Base-by-base conservation (phyloP, 1,140 invertebrate species). In the Euwallacea similis region DNA sequence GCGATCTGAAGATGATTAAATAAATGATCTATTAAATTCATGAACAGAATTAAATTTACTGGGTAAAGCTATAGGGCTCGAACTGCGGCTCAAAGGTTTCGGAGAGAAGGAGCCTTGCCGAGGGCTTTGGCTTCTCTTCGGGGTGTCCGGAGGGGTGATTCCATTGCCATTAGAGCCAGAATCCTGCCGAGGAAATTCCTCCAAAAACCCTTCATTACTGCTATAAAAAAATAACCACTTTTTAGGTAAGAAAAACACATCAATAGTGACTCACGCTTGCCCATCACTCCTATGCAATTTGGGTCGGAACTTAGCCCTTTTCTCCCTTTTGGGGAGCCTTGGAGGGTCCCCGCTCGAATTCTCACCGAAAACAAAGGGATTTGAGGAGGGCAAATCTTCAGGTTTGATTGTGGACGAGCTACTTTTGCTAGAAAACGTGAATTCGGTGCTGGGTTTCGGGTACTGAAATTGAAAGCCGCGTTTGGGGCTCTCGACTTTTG, bases 111-210 rank as follows among this genome's bases (percentile, higher is more conserved):
- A 73, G 7, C 80, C 79, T 73, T 79, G 79, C 77, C 83, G 9
- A 4, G 85, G 83, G 82, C 89, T 82, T 10, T 88, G 88, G 41
- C 81, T 80, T 78, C 83, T 81, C 63, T 83, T 80, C n/a, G 90
- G 90, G n/a, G 90, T 90, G 50, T 89, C 89, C 3, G 88, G 87
- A 47, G 91, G 89, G 46, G 91, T 91, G 0, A 87, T 86, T 15
- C 89, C 90, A 81, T 93, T 94, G 21, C 90, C 91, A 83, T 93
- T 93, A 7, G 88, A 87, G 72, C 90, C 81, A 76, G 88, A 90
- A 77, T 93, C 91, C 11, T 64, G 21, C 41, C 44, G n/a, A n/a
- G 69, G 53, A 6, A 43, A 43, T 11, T 13, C 16, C n/a, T 70
- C 69, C 43, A 47, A 64, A 58, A 70, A 66, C 58, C 69, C 63